Percentiles rank a stretch among this genome's conserved stretches.
These are phyloP conservation scores for Harmothoe impar DNA, from an alignment of 2,888 invertebrate species.

Conservation along the genomic window DNA sequence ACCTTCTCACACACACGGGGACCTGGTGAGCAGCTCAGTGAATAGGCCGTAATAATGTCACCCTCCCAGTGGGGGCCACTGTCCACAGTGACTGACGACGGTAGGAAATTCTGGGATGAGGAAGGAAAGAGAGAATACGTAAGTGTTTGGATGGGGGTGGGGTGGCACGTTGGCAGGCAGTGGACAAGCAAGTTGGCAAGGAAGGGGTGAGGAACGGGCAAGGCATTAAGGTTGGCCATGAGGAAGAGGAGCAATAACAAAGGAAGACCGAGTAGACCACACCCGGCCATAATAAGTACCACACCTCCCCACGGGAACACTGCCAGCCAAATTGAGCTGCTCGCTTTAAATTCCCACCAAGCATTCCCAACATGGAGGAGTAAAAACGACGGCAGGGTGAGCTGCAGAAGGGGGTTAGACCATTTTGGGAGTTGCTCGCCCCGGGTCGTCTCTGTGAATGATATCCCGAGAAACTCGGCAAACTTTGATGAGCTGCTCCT, in stretches of 20 bases:
- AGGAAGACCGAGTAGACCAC: neutral
- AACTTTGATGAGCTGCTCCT: constrained; percentile 34
- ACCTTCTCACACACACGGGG: neutral
- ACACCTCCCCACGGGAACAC: constrained; percentile 32
- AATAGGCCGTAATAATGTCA: too few species aligned
- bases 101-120: too few species aligned
- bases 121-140: too few species aligned
- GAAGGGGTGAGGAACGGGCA: too few species aligned
- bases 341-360: constrained; percentile 30
- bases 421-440: neutral
- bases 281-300: neutral
- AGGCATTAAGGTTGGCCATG: too few species aligned
- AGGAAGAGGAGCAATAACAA: too few species aligned
- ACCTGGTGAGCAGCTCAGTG: neutral
- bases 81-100: too few species aligned
- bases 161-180: too few species aligned
- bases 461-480: constrained; percentile 48
- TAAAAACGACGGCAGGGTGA: neutral
- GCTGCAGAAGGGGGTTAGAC: neutral
- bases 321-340: neutral
- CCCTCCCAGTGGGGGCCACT: too few species aligned
- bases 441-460: constrained; percentile 13
- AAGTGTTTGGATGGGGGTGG: too few species aligned
- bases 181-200: too few species aligned
- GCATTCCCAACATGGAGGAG: neutral